Evolutionary conservation across 2,888 invertebrate genomes (phyloP), one percentile per base, ranked within the genome.

Genomic region (Meganola albula): DNA sequence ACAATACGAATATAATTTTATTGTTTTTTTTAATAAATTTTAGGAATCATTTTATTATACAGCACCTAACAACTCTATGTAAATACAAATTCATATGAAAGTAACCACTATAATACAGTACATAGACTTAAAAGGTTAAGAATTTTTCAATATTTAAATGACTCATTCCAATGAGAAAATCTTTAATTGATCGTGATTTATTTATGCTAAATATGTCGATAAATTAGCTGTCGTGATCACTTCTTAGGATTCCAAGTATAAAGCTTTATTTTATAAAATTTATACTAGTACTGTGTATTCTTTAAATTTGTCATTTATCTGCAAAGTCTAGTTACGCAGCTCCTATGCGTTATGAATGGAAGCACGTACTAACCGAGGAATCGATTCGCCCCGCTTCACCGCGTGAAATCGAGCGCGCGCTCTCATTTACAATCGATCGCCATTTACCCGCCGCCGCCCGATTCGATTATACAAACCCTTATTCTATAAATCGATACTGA

Each of bases 391-490:
- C 51, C 78, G 76, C 63, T 63, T 53, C 61, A 53, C 57, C 66
- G 79, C 80, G 78, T 85, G 79, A 83, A 85, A 84, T 84, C 77
- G 72, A 68, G 59, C 64, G 65, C 69, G 65, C 69, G 67, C 63
- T 66, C 72, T 63, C 63, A 62, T 68, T 68, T 57, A 62, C 55
- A 70, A 73, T 71, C 75, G 72, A 73, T 76, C 60, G 60, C 59
- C 63, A 57, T 68, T 69, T 70, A 62, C 56, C 54, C 56, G 63
- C n/a, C n/a, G 54, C 61, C 63, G 53, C 60, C 58, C 63, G 53
- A 74, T 71, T 76, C 72, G 73, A 78, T 77, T 79, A 74, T 58
- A 63, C 63, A 56, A 61, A 57, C 48, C 66, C 58, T 54, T 65
- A 59, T 59, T 61, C 51, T 58, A 63, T 62, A 51, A 63, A 60